phyloP scores from a whole-genome alignment of 2,888 invertebrate genomes.

The Eupithecia exiguata region DNA sequence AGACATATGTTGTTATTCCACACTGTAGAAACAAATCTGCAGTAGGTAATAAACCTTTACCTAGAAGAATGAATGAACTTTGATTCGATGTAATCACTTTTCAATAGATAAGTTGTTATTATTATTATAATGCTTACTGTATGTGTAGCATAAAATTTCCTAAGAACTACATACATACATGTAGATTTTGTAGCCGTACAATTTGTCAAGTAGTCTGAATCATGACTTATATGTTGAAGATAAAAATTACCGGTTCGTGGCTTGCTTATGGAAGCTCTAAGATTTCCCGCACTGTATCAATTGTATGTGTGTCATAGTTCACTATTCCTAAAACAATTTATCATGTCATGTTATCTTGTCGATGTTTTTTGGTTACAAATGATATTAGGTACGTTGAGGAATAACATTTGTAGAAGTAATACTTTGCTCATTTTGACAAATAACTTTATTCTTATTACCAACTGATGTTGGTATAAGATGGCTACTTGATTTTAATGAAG shows the following conservation, averaged over 20 bases:
- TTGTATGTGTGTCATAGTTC: constrained; percentile 74
- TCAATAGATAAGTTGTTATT: no score
- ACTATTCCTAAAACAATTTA: constrained; percentile 74
- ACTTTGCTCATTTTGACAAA: constrained; percentile 12
- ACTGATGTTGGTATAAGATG: not conserved
- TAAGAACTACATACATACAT: not conserved
- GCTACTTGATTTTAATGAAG: constrained; percentile 2
- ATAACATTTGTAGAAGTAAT: constrained; percentile 15
- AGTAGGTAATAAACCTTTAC: no score
- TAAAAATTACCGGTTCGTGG: not conserved
- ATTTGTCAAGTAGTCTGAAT: not conserved
- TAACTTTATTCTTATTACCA: not conserved
- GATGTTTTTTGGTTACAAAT: constrained; percentile 49
- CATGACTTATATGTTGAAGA: not conserved
- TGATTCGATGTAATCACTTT: no score
- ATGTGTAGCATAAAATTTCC: no score
- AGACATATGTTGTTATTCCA: not conserved
- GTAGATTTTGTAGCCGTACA: not conserved
- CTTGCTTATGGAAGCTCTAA: constrained; percentile 9
- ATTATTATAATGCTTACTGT: no score
- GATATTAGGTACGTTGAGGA: constrained; percentile 16
- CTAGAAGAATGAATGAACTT: no score
- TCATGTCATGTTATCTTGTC: constrained; percentile 60
- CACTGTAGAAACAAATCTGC: no score
- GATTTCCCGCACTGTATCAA: constrained; percentile 39